Evolutionary conservation across 2,797 vertebrate genomes (phyloP).

Genomic region (Enteromius afrohamiltoni): DNA sequence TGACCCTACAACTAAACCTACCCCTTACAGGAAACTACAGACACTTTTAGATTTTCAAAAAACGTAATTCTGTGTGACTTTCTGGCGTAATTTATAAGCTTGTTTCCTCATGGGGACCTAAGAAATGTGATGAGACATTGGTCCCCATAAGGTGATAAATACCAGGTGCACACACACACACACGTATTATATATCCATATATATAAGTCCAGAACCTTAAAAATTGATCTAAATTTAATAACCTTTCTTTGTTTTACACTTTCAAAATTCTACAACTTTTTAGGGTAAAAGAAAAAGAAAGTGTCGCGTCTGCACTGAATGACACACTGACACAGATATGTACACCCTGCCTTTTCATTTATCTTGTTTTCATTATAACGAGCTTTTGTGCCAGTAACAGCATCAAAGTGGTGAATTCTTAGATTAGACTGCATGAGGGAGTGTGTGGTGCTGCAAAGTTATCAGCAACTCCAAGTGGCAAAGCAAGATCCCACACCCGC

Average conservation of each 20-base stretch:
- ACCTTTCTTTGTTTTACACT: background rate
- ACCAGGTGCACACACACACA: no score
- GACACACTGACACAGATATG: slow-evolving; percentile 28
- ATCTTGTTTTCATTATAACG: slow-evolving; percentile 66
- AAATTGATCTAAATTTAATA: no score
- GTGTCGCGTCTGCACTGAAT: background rate
- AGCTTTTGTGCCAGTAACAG: slow-evolving; percentile 68
- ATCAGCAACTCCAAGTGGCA: slow-evolving; percentile 14
- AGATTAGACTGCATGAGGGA: slow-evolving; percentile 66
- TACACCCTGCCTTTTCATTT: slow-evolving; percentile 25
- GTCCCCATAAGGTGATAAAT: no score
- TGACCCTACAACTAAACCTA: no score
- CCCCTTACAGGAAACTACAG: no score
- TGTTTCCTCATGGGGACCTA: no score
- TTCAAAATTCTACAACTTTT: background rate
- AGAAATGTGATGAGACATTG: no score
- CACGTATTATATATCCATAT: no score
- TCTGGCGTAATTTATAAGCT: no score
- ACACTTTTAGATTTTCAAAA: no score
- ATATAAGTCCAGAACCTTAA: no score
- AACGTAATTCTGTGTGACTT: no score
- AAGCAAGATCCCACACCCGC: slow-evolving; percentile 20
- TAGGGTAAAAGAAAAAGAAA: background rate
- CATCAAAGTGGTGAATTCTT: slow-evolving; percentile 64
- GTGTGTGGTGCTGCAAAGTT: slow-evolving; percentile 56